A percentile compares a stretch with the other conserved stretches of the same genome.
Evolutionary conservation across 1,140 invertebrate genomes (phyloP).

Genomic region (Grapholita molesta): DNA sequence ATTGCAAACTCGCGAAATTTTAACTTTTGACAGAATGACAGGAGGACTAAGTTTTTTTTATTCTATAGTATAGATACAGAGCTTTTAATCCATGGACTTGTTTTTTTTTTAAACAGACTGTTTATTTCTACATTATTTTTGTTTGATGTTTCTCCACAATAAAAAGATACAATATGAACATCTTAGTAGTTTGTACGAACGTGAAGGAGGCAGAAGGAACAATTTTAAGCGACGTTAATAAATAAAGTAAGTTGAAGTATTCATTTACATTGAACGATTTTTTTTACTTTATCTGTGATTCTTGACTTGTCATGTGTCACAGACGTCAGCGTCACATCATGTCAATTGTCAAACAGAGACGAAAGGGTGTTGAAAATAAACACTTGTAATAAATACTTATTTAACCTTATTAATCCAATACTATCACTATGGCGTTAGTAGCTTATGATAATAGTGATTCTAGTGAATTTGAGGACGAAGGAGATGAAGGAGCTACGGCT

Average conservation of each 20-base stretch:
- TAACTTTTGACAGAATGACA: neutral
- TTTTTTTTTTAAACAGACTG: too few relatives aligned
- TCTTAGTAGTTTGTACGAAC: too few relatives aligned
- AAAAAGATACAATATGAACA: too few relatives aligned
- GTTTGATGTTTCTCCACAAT: too few relatives aligned
- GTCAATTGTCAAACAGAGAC: neutral
- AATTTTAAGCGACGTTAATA: too few relatives aligned
- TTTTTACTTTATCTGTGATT: neutral
- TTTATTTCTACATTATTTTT: too few relatives aligned
- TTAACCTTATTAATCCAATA: neutral
- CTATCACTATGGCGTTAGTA: conserved; percentile 62
- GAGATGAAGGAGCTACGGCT: conserved; percentile 24
- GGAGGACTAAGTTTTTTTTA: too few relatives aligned
- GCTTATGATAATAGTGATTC: conserved; percentile 72
- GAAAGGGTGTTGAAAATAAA: neutral
- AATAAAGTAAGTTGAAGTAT: too few relatives aligned
- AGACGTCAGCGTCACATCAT: neutral
- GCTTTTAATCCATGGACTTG: too few relatives aligned
- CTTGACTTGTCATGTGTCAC: neutral
- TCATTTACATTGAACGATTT: too few relatives aligned
- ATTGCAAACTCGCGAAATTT: neutral
- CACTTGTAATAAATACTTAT: conserved; percentile 7
- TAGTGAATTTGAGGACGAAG: conserved; percentile 67
- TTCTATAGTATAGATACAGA: too few relatives aligned
- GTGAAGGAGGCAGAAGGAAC: too few relatives aligned